Evolutionary conservation across 2,113 vertebrate species (phyloP).

Genomic region (Petrocephalus microphthalmus): DNA sequence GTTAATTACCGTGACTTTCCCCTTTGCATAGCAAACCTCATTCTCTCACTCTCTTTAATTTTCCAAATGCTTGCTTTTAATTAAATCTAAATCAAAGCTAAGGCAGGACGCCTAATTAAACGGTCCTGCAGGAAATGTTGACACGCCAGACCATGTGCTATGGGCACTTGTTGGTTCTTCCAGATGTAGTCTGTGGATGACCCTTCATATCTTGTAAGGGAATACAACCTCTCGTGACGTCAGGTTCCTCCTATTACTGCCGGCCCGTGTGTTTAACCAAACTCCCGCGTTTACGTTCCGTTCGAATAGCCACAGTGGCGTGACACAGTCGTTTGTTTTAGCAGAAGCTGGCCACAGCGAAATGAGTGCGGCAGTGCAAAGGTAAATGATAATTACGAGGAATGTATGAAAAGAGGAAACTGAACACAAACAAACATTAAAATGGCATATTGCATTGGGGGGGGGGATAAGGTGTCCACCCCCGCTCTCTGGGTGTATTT

Average conservation of each 20-base stretch:
- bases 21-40: background rate
- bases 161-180: background rate
- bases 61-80: constrained; percentile 20
- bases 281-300: background rate
- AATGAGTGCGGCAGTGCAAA: background rate
- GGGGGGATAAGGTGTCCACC: background rate
- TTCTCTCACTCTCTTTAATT: background rate
- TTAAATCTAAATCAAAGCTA: background rate
- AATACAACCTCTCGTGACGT: background rate
- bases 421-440: background rate
- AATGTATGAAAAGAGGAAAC: background rate
- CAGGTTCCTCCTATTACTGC: too few species aligned
- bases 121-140: background rate
- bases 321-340: background rate
- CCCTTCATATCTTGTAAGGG: background rate
- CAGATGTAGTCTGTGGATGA: background rate
- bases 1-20: constrained; percentile 8
- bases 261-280: background rate
- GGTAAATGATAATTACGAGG: background rate
- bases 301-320: background rate
- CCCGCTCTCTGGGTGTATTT: background rate
- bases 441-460: background rate
- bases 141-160: background rate
- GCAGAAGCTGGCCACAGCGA: background rate
- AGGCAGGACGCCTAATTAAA: constrained; percentile 12